Percentiles rank a stretch among this genome's conserved stretches.
These are phyloP conservation scores for Oreocharis arfaki DNA, from an alignment of 2,113 vertebrate species.

Conservation along the genomic window DNA sequence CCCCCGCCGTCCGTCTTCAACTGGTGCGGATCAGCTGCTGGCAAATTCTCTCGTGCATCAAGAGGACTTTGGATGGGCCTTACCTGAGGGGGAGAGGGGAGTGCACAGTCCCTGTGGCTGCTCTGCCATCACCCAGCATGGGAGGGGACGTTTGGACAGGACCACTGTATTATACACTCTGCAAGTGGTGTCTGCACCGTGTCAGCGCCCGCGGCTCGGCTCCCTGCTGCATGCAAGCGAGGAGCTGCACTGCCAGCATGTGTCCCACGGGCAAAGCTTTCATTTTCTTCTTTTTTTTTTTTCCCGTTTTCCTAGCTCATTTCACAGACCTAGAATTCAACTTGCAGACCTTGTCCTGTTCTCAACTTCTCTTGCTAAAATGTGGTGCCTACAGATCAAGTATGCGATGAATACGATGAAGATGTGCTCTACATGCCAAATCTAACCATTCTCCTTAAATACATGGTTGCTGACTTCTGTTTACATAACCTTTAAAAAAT, in stretches of 20 bases:
- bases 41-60: accelerated
- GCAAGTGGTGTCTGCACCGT: background rate
- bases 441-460: conserved; percentile 56
- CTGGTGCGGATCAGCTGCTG: background rate
- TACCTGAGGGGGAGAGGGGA: background rate
- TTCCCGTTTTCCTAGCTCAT: background rate
- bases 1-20: accelerated
- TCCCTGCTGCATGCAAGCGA: conserved; percentile 2
- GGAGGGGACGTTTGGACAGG: background rate
- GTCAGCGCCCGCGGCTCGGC: background rate
- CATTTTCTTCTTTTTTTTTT: accelerated
- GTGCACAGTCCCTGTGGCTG: background rate
- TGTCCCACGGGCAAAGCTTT: background rate
- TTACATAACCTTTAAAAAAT: conserved; percentile 31
- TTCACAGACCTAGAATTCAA: background rate
- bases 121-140: accelerated
- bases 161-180: background rate
- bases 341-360: background rate
- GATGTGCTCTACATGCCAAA: conserved; percentile 58
- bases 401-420: background rate
- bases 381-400: conserved; percentile 11
- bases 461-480: conserved; percentile 26
- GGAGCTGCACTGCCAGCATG: conserved; percentile 43
- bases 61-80: background rate
- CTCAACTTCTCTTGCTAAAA: background rate